Base-by-base conservation (phyloP, 53 echinoderm and acorn worm genomes). In the Holothuria leucospilota region DNA sequence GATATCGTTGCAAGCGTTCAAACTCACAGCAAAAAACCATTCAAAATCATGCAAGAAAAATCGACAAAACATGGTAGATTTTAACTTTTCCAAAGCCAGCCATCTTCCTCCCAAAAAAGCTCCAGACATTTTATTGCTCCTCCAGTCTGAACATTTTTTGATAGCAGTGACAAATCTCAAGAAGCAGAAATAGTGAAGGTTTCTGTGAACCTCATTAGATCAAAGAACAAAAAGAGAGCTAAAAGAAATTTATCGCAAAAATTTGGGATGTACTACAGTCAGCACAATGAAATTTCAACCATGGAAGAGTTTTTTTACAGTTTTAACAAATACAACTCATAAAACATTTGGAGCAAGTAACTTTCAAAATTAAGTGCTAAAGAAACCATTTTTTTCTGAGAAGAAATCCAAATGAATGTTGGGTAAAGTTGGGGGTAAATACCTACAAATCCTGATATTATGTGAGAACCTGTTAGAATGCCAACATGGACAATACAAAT, bases 361-460 rank as follows among this genome's bases (percentile, higher is more conserved):
- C 46, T 87, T 72, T 27, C 67, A 74, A 56, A 59, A 16, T 27
- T 85, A 23, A 72, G 74, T 18, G 29, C 38, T 14, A 81, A 91
- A 51, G 21, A 71, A 11, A 91, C 39, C 63, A 60, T 91, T 52
- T 66, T n/a, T n/a, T 91, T 34, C 63, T 91, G 5, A 88, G 82
- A 39, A 78, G 94, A 80, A n/a, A 87, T 15, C 75, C 67, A 13
- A 53, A 74, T 63, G 93, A 90, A 63, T 69, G 62, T 39, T 91
- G 91, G 94, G 84, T n/a, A n/a, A n/a, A n/a, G n/a, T n/a, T n/a
- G n/a, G n/a, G n/a, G n/a, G n/a, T 91, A 2, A 93, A 91, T 88
- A 62, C 77, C 10, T 93, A 87, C 39, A n/a, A 93, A 93, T 85
- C 90, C 90, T 46, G 30, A 78, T 28, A n/a, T 87, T 89, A 8